Evolutionary conservation across 30 jellyfish, hydroid and myxozoan genomes (phyloP), one percentile per base, ranked within the genome.

Genomic region (Aurelia coerulea): DNA sequence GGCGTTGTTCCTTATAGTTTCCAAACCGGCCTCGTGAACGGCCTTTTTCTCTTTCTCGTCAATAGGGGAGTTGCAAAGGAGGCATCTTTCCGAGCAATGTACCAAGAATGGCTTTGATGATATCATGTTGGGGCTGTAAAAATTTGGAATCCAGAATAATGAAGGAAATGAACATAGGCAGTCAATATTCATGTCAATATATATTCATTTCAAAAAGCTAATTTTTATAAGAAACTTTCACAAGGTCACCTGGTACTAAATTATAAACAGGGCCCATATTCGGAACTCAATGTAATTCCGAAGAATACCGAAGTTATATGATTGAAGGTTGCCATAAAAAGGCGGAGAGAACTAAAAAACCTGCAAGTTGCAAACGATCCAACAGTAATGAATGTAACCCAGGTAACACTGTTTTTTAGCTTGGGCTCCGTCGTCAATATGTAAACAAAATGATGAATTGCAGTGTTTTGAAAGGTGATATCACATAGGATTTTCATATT

Each of bases 11-110:
- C 73, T 11, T 17, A 74, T 74, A 54, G 73, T 54, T 54, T 74
- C 46, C 39, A 49, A 74, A 50, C 85, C 85, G 14, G 85, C 85
- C 85, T 14, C 70, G 49, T 74, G 85, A 74, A 74, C 85, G 33
- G 72, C 73, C 35, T 74, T 74, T 46, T 46, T 50, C 49, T 74
- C 85, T 54, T 74, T 68, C 59, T 68, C 80, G 29, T 54, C 50
- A 18, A 74, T 46, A 54, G 85, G 49, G 76, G 72, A 74, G 49
- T 74, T 54, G 50, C 85, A 74, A 74, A 74, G 85, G 14, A 49
- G 39, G 85, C 70, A 74, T 74, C 85, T 74, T 37, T 74, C 85
- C 14, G 76, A 16, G 39, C 41, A 46, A 49, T 74, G 72, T 33
- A 74, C 72, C 85, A 74, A 49, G 72, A 54, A 74, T 54, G 72